Percentiles rank a stretch among this genome's conserved stretches.
These are phyloP conservation scores for Halyomorpha halys DNA, from an alignment of 1,140 invertebrate genomes.

Conservation along the genomic window DNA sequence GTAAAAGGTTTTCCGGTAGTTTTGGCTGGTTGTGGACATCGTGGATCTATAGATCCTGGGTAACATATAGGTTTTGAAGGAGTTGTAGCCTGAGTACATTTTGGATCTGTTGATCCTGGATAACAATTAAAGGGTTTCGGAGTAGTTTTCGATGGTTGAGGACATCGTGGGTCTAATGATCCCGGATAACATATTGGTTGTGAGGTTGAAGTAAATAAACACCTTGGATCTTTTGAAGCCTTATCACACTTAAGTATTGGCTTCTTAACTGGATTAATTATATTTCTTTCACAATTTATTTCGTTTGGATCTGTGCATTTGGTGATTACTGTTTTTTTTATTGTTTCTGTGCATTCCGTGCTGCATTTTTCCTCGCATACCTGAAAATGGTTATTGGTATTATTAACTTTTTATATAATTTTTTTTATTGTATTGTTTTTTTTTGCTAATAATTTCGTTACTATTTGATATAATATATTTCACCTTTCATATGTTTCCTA, in stretches of 20 bases:
- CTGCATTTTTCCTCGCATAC: slow-evolving; percentile 37
- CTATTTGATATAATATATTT: too few relatives aligned
- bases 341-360: slow-evolving; percentile 31
- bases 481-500: too few relatives aligned
- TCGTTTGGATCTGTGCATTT: neutral
- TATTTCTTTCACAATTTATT: too few relatives aligned
- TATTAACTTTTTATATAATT: too few relatives aligned
- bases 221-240: neutral
- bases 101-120: slow-evolving; percentile 29
- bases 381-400: slow-evolving; percentile 28
- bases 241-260: too few relatives aligned
- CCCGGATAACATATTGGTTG: too few relatives aligned
- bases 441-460: too few relatives aligned
- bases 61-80: slow-evolving; percentile 18
- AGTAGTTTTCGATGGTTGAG: too few relatives aligned
- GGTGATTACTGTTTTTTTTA: neutral
- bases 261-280: too few relatives aligned
- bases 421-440: too few relatives aligned
- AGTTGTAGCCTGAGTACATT: slow-evolving; percentile 31
- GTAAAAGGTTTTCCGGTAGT: neutral
- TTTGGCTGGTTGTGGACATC: neutral
- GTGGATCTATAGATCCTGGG: neutral
- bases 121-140: slow-evolving; percentile 25
- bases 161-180: slow-evolving; percentile 15
- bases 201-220: too few relatives aligned